phyloP scores from a whole-genome alignment of 2,888 invertebrate species.

The Poecilus cupreus region DNA sequence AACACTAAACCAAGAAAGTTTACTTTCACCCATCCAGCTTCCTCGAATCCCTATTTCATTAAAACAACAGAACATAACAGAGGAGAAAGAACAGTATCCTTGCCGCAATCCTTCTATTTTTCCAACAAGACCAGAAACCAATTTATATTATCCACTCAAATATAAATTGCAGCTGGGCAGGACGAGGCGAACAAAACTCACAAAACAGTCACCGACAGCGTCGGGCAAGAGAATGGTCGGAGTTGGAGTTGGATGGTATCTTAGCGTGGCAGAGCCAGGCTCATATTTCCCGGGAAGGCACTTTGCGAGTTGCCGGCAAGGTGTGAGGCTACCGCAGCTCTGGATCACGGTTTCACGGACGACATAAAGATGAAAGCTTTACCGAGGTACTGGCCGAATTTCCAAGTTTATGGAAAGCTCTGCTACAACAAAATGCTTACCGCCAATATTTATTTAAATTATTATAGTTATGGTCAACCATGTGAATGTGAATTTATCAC shows the following conservation, averaged over 20 bases:
- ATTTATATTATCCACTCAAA: slow-evolving; percentile 38
- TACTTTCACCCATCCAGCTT: background rate
- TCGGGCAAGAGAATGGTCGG: background rate
- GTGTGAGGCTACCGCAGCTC: slow-evolving; percentile 1
- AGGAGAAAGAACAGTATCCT: background rate
- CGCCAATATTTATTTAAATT: too few relatives aligned
- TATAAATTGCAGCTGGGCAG: slow-evolving; percentile 31
- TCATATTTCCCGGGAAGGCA: slow-evolving; percentile 16
- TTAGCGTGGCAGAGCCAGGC: background rate
- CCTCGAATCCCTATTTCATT: slow-evolving; percentile 16
- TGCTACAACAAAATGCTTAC: background rate
- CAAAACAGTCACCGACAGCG: slow-evolving; percentile 11
- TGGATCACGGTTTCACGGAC: background rate
- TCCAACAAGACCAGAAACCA: slow-evolving; percentile 25
- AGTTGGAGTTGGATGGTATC: background rate
- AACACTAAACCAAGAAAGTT: background rate
- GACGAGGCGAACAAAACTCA: background rate
- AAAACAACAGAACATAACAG: slow-evolving; percentile 4
- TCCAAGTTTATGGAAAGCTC: background rate
- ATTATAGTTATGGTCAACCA: too few relatives aligned
- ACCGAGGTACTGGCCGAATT: background rate
- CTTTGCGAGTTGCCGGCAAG: background rate
- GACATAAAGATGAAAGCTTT: slow-evolving; percentile 35
- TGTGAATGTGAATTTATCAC: too few relatives aligned
- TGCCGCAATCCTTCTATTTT: slow-evolving; percentile 17